These are phyloP conservation scores for Lasioglossum leucozonium DNA, from an alignment of 2,888 invertebrate species.

Conservation along the genomic window DNA sequence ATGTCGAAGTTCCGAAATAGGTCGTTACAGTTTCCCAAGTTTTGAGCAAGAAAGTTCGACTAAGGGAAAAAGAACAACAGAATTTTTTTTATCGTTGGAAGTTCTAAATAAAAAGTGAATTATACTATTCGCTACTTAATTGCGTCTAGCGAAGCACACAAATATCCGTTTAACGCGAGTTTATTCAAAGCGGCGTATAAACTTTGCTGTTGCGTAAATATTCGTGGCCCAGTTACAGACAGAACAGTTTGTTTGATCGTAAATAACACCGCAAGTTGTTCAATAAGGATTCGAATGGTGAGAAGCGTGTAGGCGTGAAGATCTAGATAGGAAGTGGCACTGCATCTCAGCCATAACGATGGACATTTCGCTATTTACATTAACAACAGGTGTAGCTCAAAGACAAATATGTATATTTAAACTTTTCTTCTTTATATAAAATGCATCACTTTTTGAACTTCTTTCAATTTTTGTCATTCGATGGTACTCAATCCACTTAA, in stretches of 20 bases:
- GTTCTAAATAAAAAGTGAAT: neutral
- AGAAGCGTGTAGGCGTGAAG: constrained; percentile 40
- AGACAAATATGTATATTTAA: neutral
- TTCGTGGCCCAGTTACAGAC: neutral
- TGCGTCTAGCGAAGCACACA: neutral
- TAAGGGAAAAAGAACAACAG: neutral
- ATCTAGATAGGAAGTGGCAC: constrained; percentile 18
- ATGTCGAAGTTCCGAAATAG: neutral
- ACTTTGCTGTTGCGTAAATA: neutral
- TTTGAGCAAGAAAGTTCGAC: neutral
- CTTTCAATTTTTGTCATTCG: no score
- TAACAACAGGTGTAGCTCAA: neutral
- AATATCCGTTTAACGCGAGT: neutral
- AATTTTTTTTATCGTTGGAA: neutral
- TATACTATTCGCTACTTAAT: neutral
- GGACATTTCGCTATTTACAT: neutral
- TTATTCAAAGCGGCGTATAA: neutral
- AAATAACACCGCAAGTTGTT: constrained; percentile 32
- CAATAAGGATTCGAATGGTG: constrained; percentile 30
- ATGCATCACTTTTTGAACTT: no score
- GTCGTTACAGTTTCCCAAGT: neutral
- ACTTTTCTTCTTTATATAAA: neutral
- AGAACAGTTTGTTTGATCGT: neutral
- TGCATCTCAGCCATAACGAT: neutral
- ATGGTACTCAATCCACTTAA: neutral